Percentiles rank a stretch among this genome's conserved stretches.
Evolutionary conservation across 2,113 vertebrate genomes (phyloP).

Genomic region (Nerophis ophidion): DNA sequence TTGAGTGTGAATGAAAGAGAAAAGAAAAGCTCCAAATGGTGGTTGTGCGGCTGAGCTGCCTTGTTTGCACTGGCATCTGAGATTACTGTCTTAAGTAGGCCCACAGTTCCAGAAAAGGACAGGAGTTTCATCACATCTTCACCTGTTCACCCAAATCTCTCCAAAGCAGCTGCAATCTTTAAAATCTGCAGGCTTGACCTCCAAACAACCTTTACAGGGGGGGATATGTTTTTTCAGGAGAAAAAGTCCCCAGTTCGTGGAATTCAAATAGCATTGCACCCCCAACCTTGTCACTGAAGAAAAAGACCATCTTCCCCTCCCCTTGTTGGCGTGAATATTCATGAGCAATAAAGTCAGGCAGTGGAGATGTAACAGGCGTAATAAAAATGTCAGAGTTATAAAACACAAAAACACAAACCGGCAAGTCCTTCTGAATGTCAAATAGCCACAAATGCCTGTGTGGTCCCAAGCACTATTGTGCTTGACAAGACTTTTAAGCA

Average conservation of each 20-base stretch:
- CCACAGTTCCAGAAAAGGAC: slow-evolving; percentile 14
- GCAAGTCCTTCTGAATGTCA: slow-evolving; percentile 51
- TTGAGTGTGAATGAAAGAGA: slow-evolving; percentile 10
- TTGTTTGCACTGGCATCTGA: slow-evolving; percentile 21
- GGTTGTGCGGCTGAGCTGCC: slow-evolving; percentile 48
- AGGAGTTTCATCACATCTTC: slow-evolving; percentile 48
- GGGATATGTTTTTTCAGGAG: not conserved
- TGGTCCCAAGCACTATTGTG: slow-evolving; percentile 49
- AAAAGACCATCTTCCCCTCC: slow-evolving; percentile 22
- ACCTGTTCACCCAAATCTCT: slow-evolving; percentile 64
- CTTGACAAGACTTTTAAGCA: slow-evolving; percentile 39
- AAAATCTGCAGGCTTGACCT: slow-evolving; percentile 40
- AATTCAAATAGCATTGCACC: slow-evolving; percentile 21
- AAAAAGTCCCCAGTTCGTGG: slow-evolving; percentile 8
- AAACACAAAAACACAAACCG: slow-evolving; percentile 41
- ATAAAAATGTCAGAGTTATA: slow-evolving; percentile 59
- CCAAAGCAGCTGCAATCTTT: slow-evolving; percentile 53
- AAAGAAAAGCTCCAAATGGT: slow-evolving; percentile 19
- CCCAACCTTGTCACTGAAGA: not conserved
- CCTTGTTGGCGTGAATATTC: slow-evolving; percentile 46
- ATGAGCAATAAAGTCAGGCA: slow-evolving; percentile 54
- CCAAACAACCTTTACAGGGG: slow-evolving; percentile 36
- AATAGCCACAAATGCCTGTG: slow-evolving; percentile 39
- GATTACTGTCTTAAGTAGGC: slow-evolving; percentile 39
- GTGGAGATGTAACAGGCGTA: slow-evolving; percentile 29